These are phyloP conservation scores for Leiothrix lutea DNA, from an alignment of 2,113 vertebrate species.

Conservation along the genomic window DNA sequence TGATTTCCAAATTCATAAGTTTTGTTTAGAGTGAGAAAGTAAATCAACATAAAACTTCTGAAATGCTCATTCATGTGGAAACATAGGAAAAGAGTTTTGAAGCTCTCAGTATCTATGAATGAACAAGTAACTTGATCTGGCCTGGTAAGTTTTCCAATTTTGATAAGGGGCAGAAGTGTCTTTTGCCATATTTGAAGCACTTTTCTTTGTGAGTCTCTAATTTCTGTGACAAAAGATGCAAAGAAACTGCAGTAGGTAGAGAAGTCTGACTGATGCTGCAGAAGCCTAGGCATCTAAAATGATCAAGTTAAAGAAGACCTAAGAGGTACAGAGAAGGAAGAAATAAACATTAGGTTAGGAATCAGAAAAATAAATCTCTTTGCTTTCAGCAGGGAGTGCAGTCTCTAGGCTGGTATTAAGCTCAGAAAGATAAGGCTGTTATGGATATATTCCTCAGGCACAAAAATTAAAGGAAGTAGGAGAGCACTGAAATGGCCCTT, in stretches of 20 bases:
- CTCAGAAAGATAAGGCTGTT: constrained; percentile 57
- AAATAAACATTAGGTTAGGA: constrained; percentile 43
- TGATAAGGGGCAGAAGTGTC: not conserved
- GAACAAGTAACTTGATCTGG: not conserved
- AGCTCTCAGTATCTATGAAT: not conserved
- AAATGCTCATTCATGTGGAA: not conserved
- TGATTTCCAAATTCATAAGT: not conserved
- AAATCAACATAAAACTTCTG: not conserved
- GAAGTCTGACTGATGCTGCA: not conserved
- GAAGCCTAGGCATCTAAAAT: constrained; percentile 10
- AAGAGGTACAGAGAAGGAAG: not conserved
- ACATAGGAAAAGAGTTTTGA: not conserved
- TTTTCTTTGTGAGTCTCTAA: not conserved
- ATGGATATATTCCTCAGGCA: constrained; percentile 49
- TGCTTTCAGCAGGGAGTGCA: constrained; percentile 57
- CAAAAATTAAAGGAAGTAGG: constrained; percentile 52
- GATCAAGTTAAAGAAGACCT: constrained; percentile 11
- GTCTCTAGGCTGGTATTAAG: constrained; percentile 62
- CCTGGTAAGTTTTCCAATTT: not conserved
- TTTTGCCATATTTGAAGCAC: not conserved
- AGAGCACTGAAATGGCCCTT: not conserved
- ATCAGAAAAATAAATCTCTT: constrained; percentile 53
- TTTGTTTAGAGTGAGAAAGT: not conserved
- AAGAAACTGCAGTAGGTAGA: not conserved
- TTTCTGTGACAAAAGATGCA: not conserved